Base-by-base conservation (phyloP, 2,797 vertebrate genomes). In the Pelochelys cantorii region DNA sequence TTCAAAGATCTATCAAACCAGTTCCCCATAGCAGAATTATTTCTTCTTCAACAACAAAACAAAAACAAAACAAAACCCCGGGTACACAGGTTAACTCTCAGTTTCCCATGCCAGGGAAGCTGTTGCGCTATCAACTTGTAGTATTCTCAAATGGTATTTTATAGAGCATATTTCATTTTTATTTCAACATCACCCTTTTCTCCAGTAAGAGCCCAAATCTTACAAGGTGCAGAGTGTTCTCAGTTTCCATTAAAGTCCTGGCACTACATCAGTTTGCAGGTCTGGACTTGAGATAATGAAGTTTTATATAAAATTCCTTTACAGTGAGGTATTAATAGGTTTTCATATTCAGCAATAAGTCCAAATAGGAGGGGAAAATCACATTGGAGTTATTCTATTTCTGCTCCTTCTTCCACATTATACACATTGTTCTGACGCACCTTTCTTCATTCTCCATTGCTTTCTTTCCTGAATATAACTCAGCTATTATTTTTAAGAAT, bases 1-100 rank as follows among this genome's bases (percentile, higher is more conserved):
- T 98, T 98, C 98, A 97, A 97, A 97, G 97, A 94, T 97, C 96
- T 94, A 98, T 98, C 97, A 97, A 95, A 96, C 96, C 95, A 96
- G 85, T 82, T 97, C 95, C 96, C 96, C 92, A 81, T 93, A 96
- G 97, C 97, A 96, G 97, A 97, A 96, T 97, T 96, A 97, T 97
- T 97, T 94, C 95, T 95, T 86, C 94, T 95, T 90, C 86, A 82
- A 75, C 81, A 29, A 89, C n/a, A 71, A 71, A 85, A 88, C 85
- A 94, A 94, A 97, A 91, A 85, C 84, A 81, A 18, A 4, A 34
- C 27, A 83, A 27, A 83, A 82, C 92, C 97, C 93, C 93, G 81
- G 91, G 48, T 95, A 97, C 87, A 92, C 86, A 96, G 88, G 90
- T 98, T 98, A 97, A 97, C 97, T 95, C 97, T 97, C 88, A 85